Evolutionary conservation across 2,797 vertebrate genomes (phyloP).

Genomic region (Danionella dracula): DNA sequence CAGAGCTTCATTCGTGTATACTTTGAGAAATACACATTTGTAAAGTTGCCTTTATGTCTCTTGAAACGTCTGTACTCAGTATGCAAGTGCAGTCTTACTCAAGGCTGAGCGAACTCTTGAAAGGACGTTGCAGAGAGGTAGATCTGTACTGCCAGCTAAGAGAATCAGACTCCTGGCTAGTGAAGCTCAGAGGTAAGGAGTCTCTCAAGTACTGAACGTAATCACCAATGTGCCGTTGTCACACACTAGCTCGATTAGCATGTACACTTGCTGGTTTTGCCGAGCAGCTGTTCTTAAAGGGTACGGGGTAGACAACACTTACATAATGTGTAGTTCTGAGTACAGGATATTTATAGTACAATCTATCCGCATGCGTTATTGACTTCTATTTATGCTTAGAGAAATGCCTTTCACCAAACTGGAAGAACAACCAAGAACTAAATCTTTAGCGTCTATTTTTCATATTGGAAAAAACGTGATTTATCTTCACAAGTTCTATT

Average conservation of each 20-base stretch:
- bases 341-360: constrained; percentile 48
- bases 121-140: constrained; percentile 28
- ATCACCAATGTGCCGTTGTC: constrained; percentile 33
- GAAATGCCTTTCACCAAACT: constrained; percentile 89
- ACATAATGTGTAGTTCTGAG: constrained; percentile 56
- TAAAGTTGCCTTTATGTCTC: constrained; percentile 29
- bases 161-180: not conserved
- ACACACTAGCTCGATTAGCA: not conserved
- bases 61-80: constrained; percentile 33
- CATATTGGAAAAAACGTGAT: constrained; percentile 64
- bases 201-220: constrained; percentile 50
- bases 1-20: constrained; percentile 36
- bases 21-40: constrained; percentile 41
- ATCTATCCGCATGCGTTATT: constrained; percentile 63
- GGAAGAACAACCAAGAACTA: constrained; percentile 66
- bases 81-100: constrained; percentile 31
- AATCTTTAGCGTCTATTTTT: constrained; percentile 60
- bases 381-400: constrained; percentile 56
- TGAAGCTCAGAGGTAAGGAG: constrained; percentile 49
- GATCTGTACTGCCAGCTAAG: constrained; percentile 12
- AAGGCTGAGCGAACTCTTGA: constrained; percentile 27
- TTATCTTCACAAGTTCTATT: constrained; percentile 75
- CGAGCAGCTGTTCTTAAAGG: constrained; percentile 61
- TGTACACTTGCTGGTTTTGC: constrained; percentile 19
- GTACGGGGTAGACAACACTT: constrained; percentile 54